Conservation (phyloP, 2,113 vertebrate genomes). For the Peromyscus polionotus region DNA sequence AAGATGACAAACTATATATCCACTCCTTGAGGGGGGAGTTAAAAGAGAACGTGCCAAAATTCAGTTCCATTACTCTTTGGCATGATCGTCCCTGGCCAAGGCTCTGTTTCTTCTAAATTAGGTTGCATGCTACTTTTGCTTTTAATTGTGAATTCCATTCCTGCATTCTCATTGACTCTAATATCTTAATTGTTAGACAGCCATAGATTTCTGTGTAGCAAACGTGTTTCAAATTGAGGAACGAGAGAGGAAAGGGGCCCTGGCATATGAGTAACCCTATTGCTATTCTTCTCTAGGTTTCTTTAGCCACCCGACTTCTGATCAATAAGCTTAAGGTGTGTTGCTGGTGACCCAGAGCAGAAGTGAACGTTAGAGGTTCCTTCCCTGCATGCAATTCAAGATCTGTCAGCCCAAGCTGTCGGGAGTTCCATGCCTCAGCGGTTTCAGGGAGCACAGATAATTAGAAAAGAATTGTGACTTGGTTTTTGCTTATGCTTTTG, state of each 20-base stretch:
- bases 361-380: not conserved
- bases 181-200: not conserved
- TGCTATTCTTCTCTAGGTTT: not conserved
- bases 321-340: not conserved
- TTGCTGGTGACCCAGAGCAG: not conserved
- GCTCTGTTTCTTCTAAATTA: not conserved
- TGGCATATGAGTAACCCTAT: not conserved
- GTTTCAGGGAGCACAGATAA: not conserved
- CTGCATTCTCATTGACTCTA: slow-evolving; percentile 5
- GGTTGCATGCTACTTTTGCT: not conserved
- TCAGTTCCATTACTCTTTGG: not conserved
- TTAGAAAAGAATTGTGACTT: not conserved
- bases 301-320: not conserved
- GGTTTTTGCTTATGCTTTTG: not conserved
- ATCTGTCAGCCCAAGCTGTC: not conserved
- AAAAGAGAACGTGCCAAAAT: not conserved
- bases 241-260: not conserved
- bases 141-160: slow-evolving; percentile 2
- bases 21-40: slow-evolving; percentile 25
- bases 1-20: slow-evolving; percentile 51
- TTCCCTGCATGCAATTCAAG: not conserved
- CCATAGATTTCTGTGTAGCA: not conserved
- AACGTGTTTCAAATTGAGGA: not conserved
- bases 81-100: not conserved
- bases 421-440: not conserved